Conservation (phyloP, 2,888 invertebrate species). For the Drosophila aldrichi region DNA sequence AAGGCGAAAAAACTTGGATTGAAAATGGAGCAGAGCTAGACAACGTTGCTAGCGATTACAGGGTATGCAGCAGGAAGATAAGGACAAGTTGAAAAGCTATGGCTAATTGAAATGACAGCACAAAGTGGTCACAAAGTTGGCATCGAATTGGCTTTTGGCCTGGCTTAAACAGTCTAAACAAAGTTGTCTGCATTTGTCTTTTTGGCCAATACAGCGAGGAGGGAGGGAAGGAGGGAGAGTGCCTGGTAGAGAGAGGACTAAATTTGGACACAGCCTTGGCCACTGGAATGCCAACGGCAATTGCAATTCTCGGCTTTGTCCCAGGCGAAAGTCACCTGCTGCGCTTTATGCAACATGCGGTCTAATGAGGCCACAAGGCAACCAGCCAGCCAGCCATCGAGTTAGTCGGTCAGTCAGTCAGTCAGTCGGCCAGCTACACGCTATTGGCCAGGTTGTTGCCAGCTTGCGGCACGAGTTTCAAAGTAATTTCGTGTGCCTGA, state of each 20-base stretch:
- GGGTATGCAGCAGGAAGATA: conserved; percentile 3
- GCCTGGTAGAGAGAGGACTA: neutral
- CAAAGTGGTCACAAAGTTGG: conserved; percentile 21
- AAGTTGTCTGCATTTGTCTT: conserved; percentile 13
- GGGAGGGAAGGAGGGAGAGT: no score
- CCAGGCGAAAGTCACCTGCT: conserved; percentile 39
- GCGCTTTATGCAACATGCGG: conserved; percentile 31
- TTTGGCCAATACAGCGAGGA: neutral
- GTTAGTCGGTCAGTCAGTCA: conserved; percentile 9
- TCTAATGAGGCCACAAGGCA: conserved; percentile 60
- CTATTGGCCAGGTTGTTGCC: conserved; percentile 21
- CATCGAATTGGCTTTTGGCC: conserved; percentile 21
- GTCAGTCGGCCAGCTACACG: conserved; percentile 15
- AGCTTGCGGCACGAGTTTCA: conserved; percentile 57
- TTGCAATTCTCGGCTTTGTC: conserved; percentile 13
- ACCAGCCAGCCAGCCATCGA: neutral
- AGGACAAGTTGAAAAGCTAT: conserved; percentile 21
- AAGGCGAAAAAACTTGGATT: no score
- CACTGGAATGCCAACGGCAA: conserved; percentile 22
- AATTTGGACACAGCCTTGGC: conserved; percentile 4
- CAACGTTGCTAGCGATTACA: neutral
- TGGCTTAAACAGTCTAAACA: conserved; percentile 10
- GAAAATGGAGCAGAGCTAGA: no score
- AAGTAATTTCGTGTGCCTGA: conserved; percentile 55
- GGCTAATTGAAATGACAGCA: conserved; percentile 54